Evolutionary conservation across 2,113 vertebrate species (phyloP).

Genomic region (Pseudorectes ferrugineus): DNA sequence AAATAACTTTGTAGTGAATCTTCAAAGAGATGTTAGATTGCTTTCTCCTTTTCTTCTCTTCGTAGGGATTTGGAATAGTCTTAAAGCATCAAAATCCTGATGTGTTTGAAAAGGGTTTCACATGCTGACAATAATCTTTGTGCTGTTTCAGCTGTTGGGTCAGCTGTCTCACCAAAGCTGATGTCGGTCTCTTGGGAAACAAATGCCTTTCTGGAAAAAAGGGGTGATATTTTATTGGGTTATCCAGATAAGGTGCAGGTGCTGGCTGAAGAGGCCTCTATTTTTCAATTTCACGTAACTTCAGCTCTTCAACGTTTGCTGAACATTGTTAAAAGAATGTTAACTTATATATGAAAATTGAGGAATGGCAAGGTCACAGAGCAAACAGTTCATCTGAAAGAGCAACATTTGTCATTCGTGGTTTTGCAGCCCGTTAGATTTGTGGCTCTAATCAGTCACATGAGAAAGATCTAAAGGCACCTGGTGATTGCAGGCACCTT

Average conservation of each 20-base stretch:
- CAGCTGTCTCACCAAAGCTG: neutral
- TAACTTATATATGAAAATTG: neutral
- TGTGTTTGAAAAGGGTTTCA: neutral
- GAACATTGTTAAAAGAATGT: neutral
- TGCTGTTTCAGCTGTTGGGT: neutral
- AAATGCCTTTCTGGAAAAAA: neutral
- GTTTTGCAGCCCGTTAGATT: conserved; percentile 16
- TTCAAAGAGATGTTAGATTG: neutral
- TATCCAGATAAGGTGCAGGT: neutral
- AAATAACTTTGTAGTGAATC: neutral
- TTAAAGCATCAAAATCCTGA: neutral
- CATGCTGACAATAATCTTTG: neutral
- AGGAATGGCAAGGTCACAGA: neutral
- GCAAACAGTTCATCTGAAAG: neutral
- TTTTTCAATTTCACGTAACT: neutral
- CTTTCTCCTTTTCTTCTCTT: neutral
- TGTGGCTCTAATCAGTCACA: conserved; percentile 8
- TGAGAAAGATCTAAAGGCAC: neutral
- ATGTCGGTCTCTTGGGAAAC: neutral
- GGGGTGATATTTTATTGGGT: neutral
- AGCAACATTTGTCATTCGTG: neutral
- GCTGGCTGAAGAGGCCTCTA: neutral
- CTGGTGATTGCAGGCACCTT: conserved; percentile 37
- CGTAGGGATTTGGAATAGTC: neutral
- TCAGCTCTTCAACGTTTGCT: neutral